A percentile compares a stretch with the other conserved stretches of the same genome.
phyloP scores from a whole-genome alignment of 1,140 invertebrate species.

The Helicoverpa armigera region DNA sequence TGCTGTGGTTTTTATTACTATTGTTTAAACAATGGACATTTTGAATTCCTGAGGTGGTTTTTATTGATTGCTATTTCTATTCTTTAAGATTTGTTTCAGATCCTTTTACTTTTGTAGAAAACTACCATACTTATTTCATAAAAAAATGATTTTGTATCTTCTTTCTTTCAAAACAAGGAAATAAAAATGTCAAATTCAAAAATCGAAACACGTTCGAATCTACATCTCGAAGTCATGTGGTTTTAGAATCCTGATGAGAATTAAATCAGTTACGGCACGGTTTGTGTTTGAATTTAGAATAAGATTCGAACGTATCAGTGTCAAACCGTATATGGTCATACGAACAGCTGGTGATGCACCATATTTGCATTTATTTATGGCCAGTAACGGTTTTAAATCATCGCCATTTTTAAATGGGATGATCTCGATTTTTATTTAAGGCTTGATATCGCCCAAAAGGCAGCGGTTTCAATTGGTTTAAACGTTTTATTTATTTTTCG shows the following conservation, averaged over 20 bases:
- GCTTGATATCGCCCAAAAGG: not conserved
- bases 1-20: too few relatives aligned
- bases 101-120: too few relatives aligned
- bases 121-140: not conserved
- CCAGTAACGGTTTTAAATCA: not conserved
- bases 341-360: not conserved
- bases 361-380: slow-evolving; percentile 14
- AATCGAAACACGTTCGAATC: slow-evolving; percentile 31
- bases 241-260: slow-evolving; percentile 5
- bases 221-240: not conserved
- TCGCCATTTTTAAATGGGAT: not conserved
- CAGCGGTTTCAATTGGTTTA: not conserved
- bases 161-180: slow-evolving; percentile 9
- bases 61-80: too few relatives aligned
- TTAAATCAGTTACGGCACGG: slow-evolving; percentile 5
- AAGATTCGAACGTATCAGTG: slow-evolving; percentile 6
- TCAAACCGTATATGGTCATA: slow-evolving; percentile 6
- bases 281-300: slow-evolving; percentile 18
- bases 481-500: too few relatives aligned
- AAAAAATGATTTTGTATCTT: not conserved
- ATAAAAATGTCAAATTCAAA: not conserved
- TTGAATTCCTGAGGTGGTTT: too few relatives aligned
- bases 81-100: too few relatives aligned
- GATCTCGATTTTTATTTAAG: not conserved
- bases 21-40: too few relatives aligned